Evolutionary conservation across 2,113 vertebrate species (phyloP), one percentile per base, ranked within the genome.

Genomic region (Neofelis nebulosa): DNA sequence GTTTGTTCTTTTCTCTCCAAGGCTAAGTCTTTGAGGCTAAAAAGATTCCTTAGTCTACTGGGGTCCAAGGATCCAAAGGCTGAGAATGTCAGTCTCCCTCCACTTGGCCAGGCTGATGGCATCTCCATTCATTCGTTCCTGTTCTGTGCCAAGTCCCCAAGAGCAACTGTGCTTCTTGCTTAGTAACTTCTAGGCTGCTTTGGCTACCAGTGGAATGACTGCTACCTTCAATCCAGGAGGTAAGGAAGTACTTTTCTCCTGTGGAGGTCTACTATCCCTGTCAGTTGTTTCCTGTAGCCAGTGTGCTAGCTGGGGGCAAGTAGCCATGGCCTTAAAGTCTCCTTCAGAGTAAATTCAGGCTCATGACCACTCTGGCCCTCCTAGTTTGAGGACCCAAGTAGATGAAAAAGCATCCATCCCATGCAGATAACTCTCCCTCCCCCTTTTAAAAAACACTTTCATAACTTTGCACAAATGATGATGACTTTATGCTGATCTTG

Each of bases 311-410:
- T 16, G 11, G 18, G 3, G 25, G 6, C 83, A 33, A 14, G 15
- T 31, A 41, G 18, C 13, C 4, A 0, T 2, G n/a, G 31, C 36
- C 18, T 36, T 2, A n/a, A 52, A 73, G 1, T 16, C 25, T 50
- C 41, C 38, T 10, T 27, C 21, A 14, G 61, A 31, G 31, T 57
- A 29, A 74, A 4, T 36, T 45, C 29, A 80, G 55, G n/a, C 4
- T 8, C 50, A 48, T 29, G 63, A 57, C 19, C 23, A 36, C 25
- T 90, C 55, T 48, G 29, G 23, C 31, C 27, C 11, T 69, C 38
- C 38, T 48, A 8, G 13, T 36, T 16, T 61, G 33, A 95, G 25
- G 76, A 71, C 31, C 48, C 48, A 12, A 36, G 12, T 38, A 31
- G 31, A 18, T 79, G 4, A 68, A 85, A 68, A 57, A 69, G 29